phyloP scores from a whole-genome alignment of 1,140 invertebrate genomes.

The Platyscapa corneri region DNA sequence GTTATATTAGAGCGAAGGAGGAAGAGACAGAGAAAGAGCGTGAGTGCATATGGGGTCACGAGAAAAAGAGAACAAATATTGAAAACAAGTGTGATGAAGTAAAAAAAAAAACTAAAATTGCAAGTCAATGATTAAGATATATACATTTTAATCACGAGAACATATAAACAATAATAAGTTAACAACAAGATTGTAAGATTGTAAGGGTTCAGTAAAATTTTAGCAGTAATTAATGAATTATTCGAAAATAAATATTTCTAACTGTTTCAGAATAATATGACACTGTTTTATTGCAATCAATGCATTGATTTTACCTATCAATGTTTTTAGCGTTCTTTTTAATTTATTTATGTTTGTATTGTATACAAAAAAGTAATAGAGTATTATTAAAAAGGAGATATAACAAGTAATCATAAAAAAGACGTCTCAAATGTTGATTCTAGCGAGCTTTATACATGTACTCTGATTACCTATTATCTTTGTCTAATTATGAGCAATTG shows the following conservation, averaged over 20 bases:
- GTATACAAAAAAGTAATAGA: conserved; percentile 10
- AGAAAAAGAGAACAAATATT: too few species aligned
- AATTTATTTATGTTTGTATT: conserved; percentile 51
- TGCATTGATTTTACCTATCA: conserved; percentile 28
- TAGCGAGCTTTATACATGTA: conserved; percentile 45
- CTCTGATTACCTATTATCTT: conserved; percentile 30
- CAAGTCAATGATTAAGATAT: not conserved
- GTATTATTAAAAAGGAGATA: conserved; percentile 10
- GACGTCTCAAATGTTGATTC: conserved; percentile 41
- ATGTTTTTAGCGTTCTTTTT: conserved; percentile 44
- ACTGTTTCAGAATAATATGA: conserved; percentile 40
- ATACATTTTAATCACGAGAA: not conserved
- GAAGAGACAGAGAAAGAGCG: not conserved
- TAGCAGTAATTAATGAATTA: conserved; percentile 25
- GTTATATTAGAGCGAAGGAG: not conserved
- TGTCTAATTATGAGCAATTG: conserved; percentile 27
- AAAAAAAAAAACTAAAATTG: not conserved
- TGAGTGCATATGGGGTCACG: too few species aligned
- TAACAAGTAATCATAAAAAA: conserved; percentile 37
- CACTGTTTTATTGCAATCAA: conserved; percentile 35
- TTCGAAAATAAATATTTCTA: conserved; percentile 35
- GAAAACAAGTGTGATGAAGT: too few species aligned
- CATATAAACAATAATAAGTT: too few species aligned
- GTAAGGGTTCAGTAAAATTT: conserved; percentile 32
- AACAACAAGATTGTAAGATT: too few species aligned